Base-by-base conservation (phyloP, 2,113 vertebrate genomes). In the Tor tambroides region DNA sequence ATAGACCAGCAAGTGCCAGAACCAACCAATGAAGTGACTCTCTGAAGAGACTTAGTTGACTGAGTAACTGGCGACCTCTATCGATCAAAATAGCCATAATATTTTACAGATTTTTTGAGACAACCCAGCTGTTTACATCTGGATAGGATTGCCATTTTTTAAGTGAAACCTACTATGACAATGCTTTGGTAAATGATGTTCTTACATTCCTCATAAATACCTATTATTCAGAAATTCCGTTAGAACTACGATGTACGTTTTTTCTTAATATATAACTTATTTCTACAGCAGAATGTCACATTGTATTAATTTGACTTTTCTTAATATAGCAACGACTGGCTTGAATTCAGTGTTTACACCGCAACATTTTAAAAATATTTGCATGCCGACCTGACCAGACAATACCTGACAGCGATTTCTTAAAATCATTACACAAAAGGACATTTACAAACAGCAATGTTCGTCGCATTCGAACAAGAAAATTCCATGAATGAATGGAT, bases 71-170 rank as follows among this genome's bases (percentile, higher is more conserved):
- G 85, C 85, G 85, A 87, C 87, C 87, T 88, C 90, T 91, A 54
- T 28, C 79, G 88, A 80, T 56, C 28, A 69, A 59, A 26, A 41
- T n/a, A 23, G 43, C 5, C 46, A 12, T 4, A 56, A n/a, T 23
- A 43, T 75, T 78, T 86, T 32, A 7, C n/a, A 46, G 0, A 12
- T 75, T 75, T 86, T 72, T 54, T 54, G 12, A n/a, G 41, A 81
- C 78, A 51, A 21, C 12, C 56, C 87, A 90, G 89, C 84, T 87
- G 90, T 91, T 87, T 80, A 67, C 88, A 86, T 79, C 88, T 89
- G 74, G 72, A 69, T 85, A 46, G 46, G 23, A 81, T 19, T 83
- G 19, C 8, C 10, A 6, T 75, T 80, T 23, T 14, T 26, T 19
- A 30, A 69, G 35, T 19, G 49, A 71, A 81, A 82, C 63, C 56